These are phyloP conservation scores for Drosophila bocqueti DNA, from an alignment of 1,140 invertebrate genomes.

Conservation along the genomic window DNA sequence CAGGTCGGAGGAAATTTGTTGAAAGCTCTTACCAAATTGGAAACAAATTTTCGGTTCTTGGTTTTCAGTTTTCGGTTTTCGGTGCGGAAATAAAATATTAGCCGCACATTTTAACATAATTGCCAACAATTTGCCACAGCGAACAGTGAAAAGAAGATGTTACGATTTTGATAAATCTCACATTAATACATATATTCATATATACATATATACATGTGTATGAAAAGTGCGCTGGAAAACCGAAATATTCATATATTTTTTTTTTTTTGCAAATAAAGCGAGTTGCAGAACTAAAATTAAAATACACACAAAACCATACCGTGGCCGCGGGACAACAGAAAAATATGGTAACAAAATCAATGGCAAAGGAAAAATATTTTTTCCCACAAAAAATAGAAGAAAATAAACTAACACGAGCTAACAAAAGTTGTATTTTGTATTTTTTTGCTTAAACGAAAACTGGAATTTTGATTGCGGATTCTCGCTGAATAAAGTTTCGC, in stretches of 20 bases:
- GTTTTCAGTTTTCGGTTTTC: constrained; percentile 16
- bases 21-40: constrained; percentile 72
- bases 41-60: constrained; percentile 63
- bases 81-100: constrained; percentile 82
- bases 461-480: constrained; percentile 28
- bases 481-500: not conserved
- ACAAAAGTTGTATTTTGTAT: constrained; percentile 11
- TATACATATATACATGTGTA: not conserved
- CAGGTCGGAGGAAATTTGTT: constrained; percentile 59
- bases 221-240: not conserved
- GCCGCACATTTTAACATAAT: constrained; percentile 62
- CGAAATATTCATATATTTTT: not conserved
- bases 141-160: constrained; percentile 5
- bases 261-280: constrained; percentile 12
- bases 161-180: constrained; percentile 40
- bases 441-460: constrained; percentile 22
- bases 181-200: not conserved
- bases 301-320: constrained; percentile 29
- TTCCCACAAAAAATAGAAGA: not conserved
- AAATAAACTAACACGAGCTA: constrained; percentile 9
- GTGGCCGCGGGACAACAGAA: constrained; percentile 3
- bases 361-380: constrained; percentile 47
- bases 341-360: constrained; percentile 45
- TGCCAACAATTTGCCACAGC: constrained; percentile 55
- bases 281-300: constrained; percentile 48